phyloP scores from a whole-genome alignment of 2,797 vertebrate species.

The Limosa lapponica region DNA sequence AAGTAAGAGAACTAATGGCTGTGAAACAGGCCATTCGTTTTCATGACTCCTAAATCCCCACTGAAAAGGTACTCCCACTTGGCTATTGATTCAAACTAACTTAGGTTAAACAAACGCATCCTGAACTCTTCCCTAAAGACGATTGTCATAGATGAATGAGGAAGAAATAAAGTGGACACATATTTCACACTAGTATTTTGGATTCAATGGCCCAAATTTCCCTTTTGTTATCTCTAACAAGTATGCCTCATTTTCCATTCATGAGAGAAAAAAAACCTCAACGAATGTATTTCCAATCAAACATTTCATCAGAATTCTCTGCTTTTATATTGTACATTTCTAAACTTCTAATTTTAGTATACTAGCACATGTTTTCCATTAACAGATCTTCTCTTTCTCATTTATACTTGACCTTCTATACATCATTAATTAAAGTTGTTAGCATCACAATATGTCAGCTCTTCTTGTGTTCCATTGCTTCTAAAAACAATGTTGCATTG shows the following conservation, averaged over 20 bases:
- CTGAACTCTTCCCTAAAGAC: not conserved
- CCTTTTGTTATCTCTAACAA: not conserved
- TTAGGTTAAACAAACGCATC: not conserved
- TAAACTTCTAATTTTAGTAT: slow-evolving; percentile 8
- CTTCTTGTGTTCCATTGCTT: not conserved
- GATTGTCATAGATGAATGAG: not conserved
- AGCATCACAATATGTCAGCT: slow-evolving; percentile 52
- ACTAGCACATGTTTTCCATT: slow-evolving; percentile 2
- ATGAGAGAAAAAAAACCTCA: not conserved
- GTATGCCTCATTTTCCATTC: not conserved
- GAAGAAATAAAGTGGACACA: not conserved
- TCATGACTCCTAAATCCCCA: not conserved
- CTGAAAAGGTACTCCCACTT: not conserved
- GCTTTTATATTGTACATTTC: not conserved
- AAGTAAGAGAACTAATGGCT: not conserved
- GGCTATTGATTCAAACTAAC: not conserved
- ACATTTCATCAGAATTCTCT: not conserved
- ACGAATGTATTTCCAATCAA: not conserved
- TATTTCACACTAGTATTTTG: not conserved
- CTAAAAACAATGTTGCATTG: slow-evolving; percentile 3
- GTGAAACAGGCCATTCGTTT: slow-evolving; percentile 19
- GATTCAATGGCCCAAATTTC: not conserved
- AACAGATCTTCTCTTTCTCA: slow-evolving; percentile 14
- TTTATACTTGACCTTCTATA: slow-evolving; percentile 28
- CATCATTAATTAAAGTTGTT: slow-evolving; percentile 45